Base-by-base conservation (phyloP, 2,888 invertebrate species). In the Calliphora vomitoria region DNA sequence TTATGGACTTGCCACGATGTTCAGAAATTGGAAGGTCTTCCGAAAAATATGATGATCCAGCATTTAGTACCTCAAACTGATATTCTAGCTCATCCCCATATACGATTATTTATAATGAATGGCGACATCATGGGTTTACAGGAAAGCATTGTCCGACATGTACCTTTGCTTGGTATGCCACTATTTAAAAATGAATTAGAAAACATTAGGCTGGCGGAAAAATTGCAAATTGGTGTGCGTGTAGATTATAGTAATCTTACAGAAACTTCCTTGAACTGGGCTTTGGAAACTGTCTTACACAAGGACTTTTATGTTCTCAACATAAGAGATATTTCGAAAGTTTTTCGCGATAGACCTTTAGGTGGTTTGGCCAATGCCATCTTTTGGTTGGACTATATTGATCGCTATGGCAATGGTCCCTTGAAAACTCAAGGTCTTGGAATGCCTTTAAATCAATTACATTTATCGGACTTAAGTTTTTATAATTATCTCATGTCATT, bases 51-150 rank as follows among this genome's bases (percentile, higher is more conserved):
- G 0, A 92, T 94, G 89, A 89, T 94, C 8, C 92, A 93, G 64
- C 94, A 94, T 88, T 94, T 94, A 92, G 91, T 95, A 35, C 94
- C 95, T 1, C 95, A 95, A 89, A 93, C 94, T 68, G 95, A 95
- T 89, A 93, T 95, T 20, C 83, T 94, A 88, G 94, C 93, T 2
- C 94, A 94, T 91, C 94, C 94, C 0, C 93, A 93, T 82, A 89
- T 94, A 0, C 93, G 92, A 55, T 89, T 93, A 0, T 94, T 94
- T 87, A 92, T 94, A 5, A 93, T 93, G 80, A 94, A 94, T 80
- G 94, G 94, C 0, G 93, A 93, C 72, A 86, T 93, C 3, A 89
- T 94, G 41, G 92, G 93, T 44, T 88, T 93, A 8, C 94, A 94
- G 88, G 94, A 94, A 87, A 92, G 94, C 0, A 91, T 94, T n/a